These are phyloP conservation scores for Megamerina dolium DNA, from an alignment of 2,888 invertebrate species.

Conservation along the genomic window DNA sequence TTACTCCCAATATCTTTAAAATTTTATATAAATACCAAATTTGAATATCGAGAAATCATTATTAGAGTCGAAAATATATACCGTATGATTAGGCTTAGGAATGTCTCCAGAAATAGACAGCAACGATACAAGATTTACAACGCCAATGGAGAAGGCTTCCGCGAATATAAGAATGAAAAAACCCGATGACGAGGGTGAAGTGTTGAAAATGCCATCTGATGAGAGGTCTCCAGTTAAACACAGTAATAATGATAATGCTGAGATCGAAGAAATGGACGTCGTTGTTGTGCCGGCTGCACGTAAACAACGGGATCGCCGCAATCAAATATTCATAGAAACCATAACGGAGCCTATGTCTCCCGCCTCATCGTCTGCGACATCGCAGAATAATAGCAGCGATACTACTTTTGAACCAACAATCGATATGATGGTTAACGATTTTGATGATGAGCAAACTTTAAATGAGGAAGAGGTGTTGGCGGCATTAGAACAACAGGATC, in stretches of 20 bases:
- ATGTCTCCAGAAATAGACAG: no score
- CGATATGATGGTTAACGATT: conserved; percentile 96
- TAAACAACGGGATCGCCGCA: conserved; percentile 17
- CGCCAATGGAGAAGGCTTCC: no score
- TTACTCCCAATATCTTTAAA: no score
- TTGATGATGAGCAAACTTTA: conserved; percentile 92
- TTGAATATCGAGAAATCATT: no score
- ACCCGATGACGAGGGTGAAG: no score
- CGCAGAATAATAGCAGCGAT: conserved; percentile 30
- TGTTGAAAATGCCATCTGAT: no score
- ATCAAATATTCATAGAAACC: conserved; percentile 16
- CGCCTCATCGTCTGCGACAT: conserved; percentile 37
- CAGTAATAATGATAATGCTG: conserved; percentile 2
- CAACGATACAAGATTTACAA: no score
- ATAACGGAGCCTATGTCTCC: conserved; percentile 33
- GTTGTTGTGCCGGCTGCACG: not conserved
- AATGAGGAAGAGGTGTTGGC: conserved; percentile 96
- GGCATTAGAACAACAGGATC: conserved; percentile 76
- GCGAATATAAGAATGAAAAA: no score
- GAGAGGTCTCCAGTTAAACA: no score
- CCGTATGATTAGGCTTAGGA: no score
- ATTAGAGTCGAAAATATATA: no score
- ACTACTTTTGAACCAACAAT: conserved; percentile 83
- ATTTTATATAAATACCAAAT: no score
- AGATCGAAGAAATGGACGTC: not conserved